Base-by-base conservation (phyloP, 2,888 invertebrate genomes). In the Andrena trimmerana region DNA sequence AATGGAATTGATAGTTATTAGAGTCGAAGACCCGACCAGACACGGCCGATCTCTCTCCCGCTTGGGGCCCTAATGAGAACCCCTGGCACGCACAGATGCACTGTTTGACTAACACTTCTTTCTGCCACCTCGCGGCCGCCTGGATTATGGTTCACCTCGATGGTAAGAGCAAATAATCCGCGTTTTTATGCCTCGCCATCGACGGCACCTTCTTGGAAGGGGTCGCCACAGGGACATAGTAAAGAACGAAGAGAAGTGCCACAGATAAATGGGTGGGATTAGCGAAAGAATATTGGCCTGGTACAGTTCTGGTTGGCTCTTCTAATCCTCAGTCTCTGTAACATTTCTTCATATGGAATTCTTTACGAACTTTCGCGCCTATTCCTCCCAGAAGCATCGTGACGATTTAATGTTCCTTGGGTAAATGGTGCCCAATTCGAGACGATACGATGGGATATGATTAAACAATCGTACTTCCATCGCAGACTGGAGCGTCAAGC, bases 41-140 rank as follows among this genome's bases (percentile, higher is more conserved):
- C 29, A 0, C 13, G 16, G 33, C 7, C 8, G 13, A 13, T 42
- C 42, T 42, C 42, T 13, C 29, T 13, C 3, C 8, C 24, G 16
- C 8, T 2, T 20, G 2, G 27, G 16, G 8, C 2, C 1, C 54
- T 76, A 87, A 84, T 90, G 90, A 90, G 90, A 88, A 89, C 84
- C 89, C 68, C 88, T 90, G 89, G 33, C 71, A 63, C 72, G 62
- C 69, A 74, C 57, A 81, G 71, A 87, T 87, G 85, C 83, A 76
- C 87, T 90, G 81, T 90, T 91, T 91, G 91, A 89, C 87, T 88
- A 90, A 88, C 90, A 80, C 86, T 90, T 83, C 86, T 89, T 86
- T 77, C 86, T 84, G 87, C 87, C 73, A 86, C 78, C 78, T 88
- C 86, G 83, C 63, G 86, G 84, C 84, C 83, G 79, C 77, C 85